phyloP scores from a whole-genome alignment of 1,140 invertebrate species.

The Drosophila pachea region DNA sequence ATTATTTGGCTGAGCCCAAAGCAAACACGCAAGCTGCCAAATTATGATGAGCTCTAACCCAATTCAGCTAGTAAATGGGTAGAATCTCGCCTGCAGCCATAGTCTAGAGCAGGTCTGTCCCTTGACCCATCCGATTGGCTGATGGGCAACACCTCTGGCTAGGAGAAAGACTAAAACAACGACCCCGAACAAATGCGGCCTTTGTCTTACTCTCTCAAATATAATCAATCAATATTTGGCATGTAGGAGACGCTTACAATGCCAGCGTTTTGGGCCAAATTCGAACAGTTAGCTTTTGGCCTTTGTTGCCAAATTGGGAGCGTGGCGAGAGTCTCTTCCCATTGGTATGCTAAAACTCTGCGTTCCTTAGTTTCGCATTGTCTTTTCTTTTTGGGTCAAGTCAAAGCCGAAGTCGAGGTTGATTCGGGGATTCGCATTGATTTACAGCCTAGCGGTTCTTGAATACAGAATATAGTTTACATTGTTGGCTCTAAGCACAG shows the following conservation, averaged over 20 bases:
- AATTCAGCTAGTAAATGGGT: conserved; percentile 21
- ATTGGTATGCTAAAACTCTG: conserved; percentile 46
- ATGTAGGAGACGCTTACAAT: conserved; percentile 22
- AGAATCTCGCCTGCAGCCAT: conserved; percentile 26
- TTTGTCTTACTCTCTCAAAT: conserved; percentile 1
- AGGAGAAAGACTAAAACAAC: conserved; percentile 8
- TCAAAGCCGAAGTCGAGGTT: conserved; percentile 32
- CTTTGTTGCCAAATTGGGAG: conserved; percentile 45
- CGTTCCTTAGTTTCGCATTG: conserved; percentile 42
- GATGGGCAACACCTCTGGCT: conserved; percentile 28
- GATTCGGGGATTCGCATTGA: conserved; percentile 53
- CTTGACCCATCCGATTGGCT: not conserved
- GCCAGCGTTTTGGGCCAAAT: conserved; percentile 11
- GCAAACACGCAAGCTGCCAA: conserved; percentile 35
- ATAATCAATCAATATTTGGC: conserved; percentile 34
- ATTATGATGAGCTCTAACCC: conserved; percentile 53
- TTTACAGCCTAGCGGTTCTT: conserved; percentile 51
- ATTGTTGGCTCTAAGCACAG: not conserved
- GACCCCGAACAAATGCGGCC: not conserved
- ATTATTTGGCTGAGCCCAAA: not conserved
- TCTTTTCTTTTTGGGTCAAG: conserved; percentile 55
- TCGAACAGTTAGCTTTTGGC: conserved; percentile 25
- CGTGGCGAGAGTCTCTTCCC: conserved; percentile 25
- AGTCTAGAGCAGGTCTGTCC: conserved; percentile 1
- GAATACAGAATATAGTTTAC: not conserved